These are phyloP conservation scores for Drosophila bocqueti DNA, from an alignment of 1,140 invertebrate species.

Conservation along the genomic window DNA sequence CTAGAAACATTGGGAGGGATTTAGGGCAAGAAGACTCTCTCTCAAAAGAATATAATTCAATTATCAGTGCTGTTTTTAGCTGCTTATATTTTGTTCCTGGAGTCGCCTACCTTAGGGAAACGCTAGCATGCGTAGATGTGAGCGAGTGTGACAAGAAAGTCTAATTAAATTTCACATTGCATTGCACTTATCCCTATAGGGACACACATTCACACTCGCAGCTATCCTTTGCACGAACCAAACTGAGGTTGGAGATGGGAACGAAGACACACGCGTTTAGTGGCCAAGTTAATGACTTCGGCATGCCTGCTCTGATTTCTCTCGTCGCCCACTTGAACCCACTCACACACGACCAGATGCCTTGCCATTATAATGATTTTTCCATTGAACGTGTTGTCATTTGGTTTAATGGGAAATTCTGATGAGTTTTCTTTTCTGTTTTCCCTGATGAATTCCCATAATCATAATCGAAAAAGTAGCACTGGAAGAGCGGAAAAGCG, in stretches of 20 bases:
- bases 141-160: constrained; percentile 21
- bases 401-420: constrained; percentile 71
- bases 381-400: constrained; percentile 71
- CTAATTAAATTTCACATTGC: constrained; percentile 67
- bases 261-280: constrained; percentile 51
- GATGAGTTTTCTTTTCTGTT: constrained; percentile 62
- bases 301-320: constrained; percentile 56
- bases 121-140: not conserved
- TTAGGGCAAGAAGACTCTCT: not conserved
- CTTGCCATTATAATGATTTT: constrained; percentile 60
- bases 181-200: constrained; percentile 28
- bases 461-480: constrained; percentile 43
- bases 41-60: not conserved
- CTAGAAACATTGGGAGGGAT: not conserved
- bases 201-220: not conserved
- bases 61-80: not conserved
- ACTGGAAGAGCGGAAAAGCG: constrained; percentile 7
- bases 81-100: too few species aligned
- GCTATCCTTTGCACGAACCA: not conserved
- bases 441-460: constrained; percentile 49
- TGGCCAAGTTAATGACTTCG: constrained; percentile 59
- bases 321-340: not conserved
- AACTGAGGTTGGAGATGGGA: constrained; percentile 26
- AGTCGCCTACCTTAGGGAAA: not conserved
- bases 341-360: constrained; percentile 9